These are phyloP conservation scores for Acrocephalus arundinaceus DNA, from an alignment of 2,113 vertebrate genomes.

Conservation along the genomic window DNA sequence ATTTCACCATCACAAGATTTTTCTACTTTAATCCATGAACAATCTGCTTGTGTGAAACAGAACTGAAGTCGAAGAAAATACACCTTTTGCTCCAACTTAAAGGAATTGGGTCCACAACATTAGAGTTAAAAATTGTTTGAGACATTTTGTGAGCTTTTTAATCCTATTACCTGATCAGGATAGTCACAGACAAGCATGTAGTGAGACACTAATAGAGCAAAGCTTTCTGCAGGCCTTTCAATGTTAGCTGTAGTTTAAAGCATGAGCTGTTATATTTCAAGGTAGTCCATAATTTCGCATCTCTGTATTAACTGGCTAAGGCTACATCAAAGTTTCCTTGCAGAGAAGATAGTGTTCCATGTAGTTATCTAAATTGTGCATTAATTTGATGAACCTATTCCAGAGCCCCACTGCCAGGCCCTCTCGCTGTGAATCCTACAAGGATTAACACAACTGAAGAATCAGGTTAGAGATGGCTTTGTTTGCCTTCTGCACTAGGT, in stretches of 20 bases:
- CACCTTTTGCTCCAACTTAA: neutral
- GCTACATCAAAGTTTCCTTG: neutral
- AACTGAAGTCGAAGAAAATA: neutral
- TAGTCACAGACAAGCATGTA: neutral
- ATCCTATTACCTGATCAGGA: fast-evolving
- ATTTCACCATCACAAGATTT: neutral
- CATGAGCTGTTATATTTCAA: neutral
- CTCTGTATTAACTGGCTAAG: neutral
- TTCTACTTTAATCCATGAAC: neutral
- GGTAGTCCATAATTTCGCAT: neutral
- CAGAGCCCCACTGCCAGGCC: neutral
- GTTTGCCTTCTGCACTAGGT: neutral
- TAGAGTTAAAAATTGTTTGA: neutral
- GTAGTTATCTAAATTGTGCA: neutral
- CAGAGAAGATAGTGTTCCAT: neutral
- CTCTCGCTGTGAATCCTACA: neutral
- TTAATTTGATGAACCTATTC: neutral
- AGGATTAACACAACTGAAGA: neutral
- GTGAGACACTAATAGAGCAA: neutral
- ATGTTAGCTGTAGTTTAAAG: neutral
- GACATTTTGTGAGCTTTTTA: neutral
- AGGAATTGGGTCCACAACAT: neutral
- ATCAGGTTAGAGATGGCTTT: fast-evolving
- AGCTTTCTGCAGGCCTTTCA: neutral
- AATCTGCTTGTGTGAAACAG: neutral